These are phyloP conservation scores for Phania funesta DNA, from an alignment of 2,888 invertebrate genomes.

Conservation along the genomic window DNA sequence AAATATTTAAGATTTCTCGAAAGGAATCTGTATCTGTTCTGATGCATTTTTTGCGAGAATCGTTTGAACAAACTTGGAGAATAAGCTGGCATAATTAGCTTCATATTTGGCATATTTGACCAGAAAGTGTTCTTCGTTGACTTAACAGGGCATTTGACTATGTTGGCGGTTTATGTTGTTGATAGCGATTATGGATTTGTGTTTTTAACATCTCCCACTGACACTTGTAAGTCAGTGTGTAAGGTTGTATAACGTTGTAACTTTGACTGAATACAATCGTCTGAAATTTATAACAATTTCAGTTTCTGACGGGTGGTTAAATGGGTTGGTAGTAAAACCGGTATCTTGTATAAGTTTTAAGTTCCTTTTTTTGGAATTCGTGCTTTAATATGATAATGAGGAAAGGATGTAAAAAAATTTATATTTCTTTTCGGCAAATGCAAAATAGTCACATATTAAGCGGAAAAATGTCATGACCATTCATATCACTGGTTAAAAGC, in stretches of 20 bases:
- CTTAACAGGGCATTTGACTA: constrained; percentile 57
- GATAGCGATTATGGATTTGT: neutral
- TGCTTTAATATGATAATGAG: constrained; percentile 35
- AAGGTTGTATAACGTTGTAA: constrained; percentile 37
- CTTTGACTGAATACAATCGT: constrained; percentile 16
- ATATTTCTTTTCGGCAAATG: too few species aligned
- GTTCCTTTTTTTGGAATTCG: constrained; percentile 48
- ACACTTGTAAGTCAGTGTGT: constrained; percentile 22
- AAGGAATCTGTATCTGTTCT: too few species aligned
- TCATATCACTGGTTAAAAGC: too few species aligned
- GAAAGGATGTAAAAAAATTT: too few species aligned
- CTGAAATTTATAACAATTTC: constrained; percentile 56
- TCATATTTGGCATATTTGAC: too few species aligned
- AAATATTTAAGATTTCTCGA: too few species aligned
- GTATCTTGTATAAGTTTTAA: constrained; percentile 60
- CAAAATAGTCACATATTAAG: too few species aligned
- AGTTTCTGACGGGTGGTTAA: constrained; percentile 72
- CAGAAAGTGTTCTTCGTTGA: constrained; percentile 61
- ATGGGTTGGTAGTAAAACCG: constrained; percentile 71
- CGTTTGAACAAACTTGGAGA: too few species aligned
- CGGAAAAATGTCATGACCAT: too few species aligned
- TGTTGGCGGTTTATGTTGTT: constrained; percentile 32
- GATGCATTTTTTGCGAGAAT: too few species aligned
- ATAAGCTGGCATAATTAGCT: too few species aligned
- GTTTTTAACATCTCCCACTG: neutral